phyloP scores from a whole-genome alignment of 1,140 invertebrate genomes.

The Penaeus vannamei region DNA sequence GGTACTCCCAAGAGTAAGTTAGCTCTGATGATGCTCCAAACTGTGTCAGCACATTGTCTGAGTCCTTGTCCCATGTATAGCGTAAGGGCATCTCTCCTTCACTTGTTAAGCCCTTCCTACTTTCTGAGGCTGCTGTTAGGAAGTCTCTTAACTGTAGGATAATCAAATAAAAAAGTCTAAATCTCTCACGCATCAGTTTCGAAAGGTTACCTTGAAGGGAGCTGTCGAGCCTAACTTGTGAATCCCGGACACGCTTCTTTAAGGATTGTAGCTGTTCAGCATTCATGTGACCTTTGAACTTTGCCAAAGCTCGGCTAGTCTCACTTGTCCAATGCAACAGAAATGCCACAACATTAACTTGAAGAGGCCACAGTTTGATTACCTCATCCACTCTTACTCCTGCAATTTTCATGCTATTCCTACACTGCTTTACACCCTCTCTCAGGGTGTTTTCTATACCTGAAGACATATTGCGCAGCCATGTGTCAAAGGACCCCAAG shows the following conservation, averaged over 20 bases:
- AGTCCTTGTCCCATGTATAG: conserved; percentile 59
- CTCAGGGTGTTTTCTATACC: conserved; percentile 54
- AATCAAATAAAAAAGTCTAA: conserved; percentile 55
- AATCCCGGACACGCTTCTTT: conserved; percentile 56
- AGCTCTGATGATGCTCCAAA: conserved; percentile 37
- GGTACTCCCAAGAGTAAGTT: conserved; percentile 64
- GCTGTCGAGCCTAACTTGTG: conserved; percentile 49
- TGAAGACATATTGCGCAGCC: conserved; percentile 53
- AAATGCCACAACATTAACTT: conserved; percentile 54
- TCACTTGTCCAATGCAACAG: conserved; percentile 53
- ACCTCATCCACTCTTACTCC: conserved; percentile 60
- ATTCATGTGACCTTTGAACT: conserved; percentile 52
- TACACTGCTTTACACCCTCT: conserved; percentile 59
- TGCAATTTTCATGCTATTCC: conserved; percentile 56
- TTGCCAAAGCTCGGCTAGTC: conserved; percentile 54
- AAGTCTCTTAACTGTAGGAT: conserved; percentile 62
- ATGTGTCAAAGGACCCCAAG: conserved; percentile 47
- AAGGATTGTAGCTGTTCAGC: conserved; percentile 51
- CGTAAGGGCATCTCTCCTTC: conserved; percentile 44
- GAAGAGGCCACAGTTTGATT: conserved; percentile 58
- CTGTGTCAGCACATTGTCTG: conserved; percentile 58
- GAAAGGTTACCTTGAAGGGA: conserved; percentile 55
- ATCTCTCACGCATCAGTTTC: conserved; percentile 55
- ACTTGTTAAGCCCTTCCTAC: conserved; percentile 39
- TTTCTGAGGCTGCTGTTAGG: conserved; percentile 41